Evolutionary conservation across 2,888 invertebrate species (phyloP).

Genomic region (Trichogramma dendrolimi): DNA sequence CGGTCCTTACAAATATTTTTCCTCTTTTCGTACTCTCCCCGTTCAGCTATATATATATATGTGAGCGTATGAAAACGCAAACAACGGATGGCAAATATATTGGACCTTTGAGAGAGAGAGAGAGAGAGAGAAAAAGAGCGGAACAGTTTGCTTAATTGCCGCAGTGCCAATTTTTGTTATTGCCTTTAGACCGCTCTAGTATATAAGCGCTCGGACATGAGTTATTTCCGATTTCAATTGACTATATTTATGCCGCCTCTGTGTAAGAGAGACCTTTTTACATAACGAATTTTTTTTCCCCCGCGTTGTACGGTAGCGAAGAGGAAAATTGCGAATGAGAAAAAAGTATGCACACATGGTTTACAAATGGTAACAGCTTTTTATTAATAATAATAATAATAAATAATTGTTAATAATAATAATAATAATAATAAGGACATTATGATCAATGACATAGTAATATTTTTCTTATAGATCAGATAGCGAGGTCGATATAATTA

Average conservation of each 20-base stretch:
- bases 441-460: slow-evolving; percentile 20
- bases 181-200: slow-evolving; percentile 7
- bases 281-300: not conserved
- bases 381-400: slow-evolving; percentile 37
- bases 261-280: not conserved
- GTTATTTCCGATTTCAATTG: slow-evolving; percentile 13
- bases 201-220: not conserved
- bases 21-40: no score
- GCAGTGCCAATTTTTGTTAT: slow-evolving; percentile 30
- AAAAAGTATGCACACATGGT: slow-evolving; percentile 8
- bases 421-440: slow-evolving; percentile 43
- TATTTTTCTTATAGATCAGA: slow-evolving; percentile 34
- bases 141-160: slow-evolving; percentile 47
- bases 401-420: slow-evolving; percentile 43
- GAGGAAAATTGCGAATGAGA: not conserved
- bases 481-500: slow-evolving; percentile 48
- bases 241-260: not conserved
- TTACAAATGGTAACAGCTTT: slow-evolving; percentile 53
- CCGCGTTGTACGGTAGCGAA: not conserved
- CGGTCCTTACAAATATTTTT: no score
- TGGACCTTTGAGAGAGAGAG: slow-evolving; percentile 39
- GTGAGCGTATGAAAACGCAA: not conserved
- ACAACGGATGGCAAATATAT: slow-evolving; percentile 42
- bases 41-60: no score
- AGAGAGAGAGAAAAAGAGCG: slow-evolving; percentile 26